Evolutionary conservation across 2,888 invertebrate species (phyloP).

Genomic region (Zaprionus bogoriensis): DNA sequence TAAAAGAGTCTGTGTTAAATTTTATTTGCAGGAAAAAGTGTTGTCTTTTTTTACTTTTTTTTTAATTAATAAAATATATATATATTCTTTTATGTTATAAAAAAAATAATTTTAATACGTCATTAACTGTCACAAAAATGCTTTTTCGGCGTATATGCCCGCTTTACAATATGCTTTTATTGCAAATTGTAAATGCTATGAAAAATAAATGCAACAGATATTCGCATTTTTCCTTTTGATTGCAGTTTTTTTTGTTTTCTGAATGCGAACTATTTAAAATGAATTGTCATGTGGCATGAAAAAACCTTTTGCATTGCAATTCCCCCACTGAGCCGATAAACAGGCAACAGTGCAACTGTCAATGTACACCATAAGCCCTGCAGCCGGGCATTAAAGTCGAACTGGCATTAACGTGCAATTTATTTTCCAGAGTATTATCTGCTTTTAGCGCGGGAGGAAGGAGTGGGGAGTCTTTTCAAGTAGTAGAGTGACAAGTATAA

Average conservation of each 20-base stretch:
- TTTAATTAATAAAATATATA: no score
- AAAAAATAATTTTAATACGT: no score
- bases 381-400: slow-evolving; percentile 40
- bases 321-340: slow-evolving; percentile 46
- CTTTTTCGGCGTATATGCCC: background rate
- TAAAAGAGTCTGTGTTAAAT: no score
- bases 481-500: background rate
- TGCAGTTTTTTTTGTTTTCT: background rate
- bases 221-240: slow-evolving; percentile 1
- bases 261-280: slow-evolving; percentile 36
- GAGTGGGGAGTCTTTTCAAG: no score
- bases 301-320: slow-evolving; percentile 36
- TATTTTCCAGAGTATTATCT: slow-evolving; percentile 22
- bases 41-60: no score
- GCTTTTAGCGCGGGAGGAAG: slow-evolving; percentile 16
- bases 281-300: slow-evolving; percentile 34
- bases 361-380: slow-evolving; percentile 25
- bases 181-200: slow-evolving; percentile 15
- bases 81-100: no score
- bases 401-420: slow-evolving; percentile 37
- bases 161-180: background rate
- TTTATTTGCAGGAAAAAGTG: no score
- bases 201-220: slow-evolving; percentile 31
- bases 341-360: slow-evolving; percentile 53
- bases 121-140: background rate